Conservation (phyloP, 2,113 vertebrate species). For the Lethenteron reissneri region DNA sequence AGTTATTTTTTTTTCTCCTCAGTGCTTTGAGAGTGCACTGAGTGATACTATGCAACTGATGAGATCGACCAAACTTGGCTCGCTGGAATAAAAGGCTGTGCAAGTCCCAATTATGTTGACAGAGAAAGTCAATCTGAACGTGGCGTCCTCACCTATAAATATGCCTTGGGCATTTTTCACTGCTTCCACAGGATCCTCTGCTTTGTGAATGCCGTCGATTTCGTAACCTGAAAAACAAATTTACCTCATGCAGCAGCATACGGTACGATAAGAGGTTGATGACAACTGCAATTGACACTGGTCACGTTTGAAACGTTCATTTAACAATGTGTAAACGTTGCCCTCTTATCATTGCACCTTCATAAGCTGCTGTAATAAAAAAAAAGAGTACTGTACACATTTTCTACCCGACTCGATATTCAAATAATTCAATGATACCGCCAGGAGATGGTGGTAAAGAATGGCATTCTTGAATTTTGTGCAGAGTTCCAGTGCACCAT, state of each 20-base stretch:
- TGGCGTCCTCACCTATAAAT: slow-evolving; percentile 36
- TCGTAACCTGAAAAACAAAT: slow-evolving; percentile 30
- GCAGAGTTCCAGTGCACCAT: too few relatives aligned
- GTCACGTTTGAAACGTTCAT: neutral
- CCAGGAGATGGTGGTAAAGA: too few relatives aligned
- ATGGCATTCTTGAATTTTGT: too few relatives aligned
- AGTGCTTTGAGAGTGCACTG: too few relatives aligned
- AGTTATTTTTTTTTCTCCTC: too few relatives aligned
- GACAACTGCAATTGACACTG: neutral
- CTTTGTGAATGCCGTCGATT: slow-evolving; percentile 47
- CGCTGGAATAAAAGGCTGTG: too few relatives aligned
- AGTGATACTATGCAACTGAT: too few relatives aligned
- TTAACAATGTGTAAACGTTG: neutral
- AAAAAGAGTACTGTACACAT: neutral
- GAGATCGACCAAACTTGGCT: too few relatives aligned
- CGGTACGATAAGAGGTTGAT: neutral
- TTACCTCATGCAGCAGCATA: too few relatives aligned
- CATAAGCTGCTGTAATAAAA: neutral
- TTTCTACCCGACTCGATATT: too few relatives aligned
- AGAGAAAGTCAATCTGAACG: neutral
- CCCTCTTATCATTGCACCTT: neutral
- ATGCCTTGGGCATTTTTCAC: slow-evolving; percentile 40
- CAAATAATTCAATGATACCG: too few relatives aligned
- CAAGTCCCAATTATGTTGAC: too few relatives aligned
- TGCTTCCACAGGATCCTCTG: slow-evolving; percentile 34